Evolutionary conservation across 1,140 invertebrate genomes (phyloP).

Genomic region (Hypsibius dujardini): DNA sequence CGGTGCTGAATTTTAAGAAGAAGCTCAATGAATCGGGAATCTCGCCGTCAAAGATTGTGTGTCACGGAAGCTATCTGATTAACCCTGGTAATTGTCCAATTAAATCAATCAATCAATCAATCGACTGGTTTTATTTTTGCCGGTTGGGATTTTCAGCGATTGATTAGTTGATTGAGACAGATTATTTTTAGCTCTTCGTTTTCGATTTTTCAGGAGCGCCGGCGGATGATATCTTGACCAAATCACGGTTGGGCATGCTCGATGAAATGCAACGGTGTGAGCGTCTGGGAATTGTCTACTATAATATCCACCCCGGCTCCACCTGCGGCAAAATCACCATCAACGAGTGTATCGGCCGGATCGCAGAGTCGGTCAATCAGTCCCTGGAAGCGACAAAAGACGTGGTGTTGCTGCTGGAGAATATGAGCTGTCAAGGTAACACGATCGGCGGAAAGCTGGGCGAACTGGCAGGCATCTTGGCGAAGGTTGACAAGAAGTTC

Average conservation of each 20-base stretch:
- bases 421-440: conserved; percentile 32
- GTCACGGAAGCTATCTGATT: conserved; percentile 39
- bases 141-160: no score
- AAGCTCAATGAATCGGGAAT: conserved; percentile 1
- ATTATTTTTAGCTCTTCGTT: not conserved
- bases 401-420: conserved; percentile 26
- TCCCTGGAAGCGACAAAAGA: conserved; percentile 30
- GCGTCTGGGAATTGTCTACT: conserved; percentile 35
- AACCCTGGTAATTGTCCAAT: conserved; percentile 31
- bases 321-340: conserved; percentile 32
- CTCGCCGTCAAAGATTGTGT: not conserved
- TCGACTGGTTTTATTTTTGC: not conserved
- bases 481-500: conserved; percentile 26
- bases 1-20: not conserved
- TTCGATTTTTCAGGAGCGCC: conserved; percentile 29
- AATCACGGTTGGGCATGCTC: conserved; percentile 34
- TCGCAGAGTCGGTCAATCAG: conserved; percentile 37
- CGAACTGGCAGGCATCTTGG: conserved; percentile 37
- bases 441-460: conserved; percentile 38
- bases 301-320: conserved; percentile 39
- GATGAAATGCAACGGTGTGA: conserved; percentile 39
- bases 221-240: conserved; percentile 32
- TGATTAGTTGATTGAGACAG: not conserved
- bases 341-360: conserved; percentile 33
- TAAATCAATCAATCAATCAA: not conserved